Conservation (phyloP, 2,797 vertebrate genomes). For the Chromobotia macracanthus region DNA sequence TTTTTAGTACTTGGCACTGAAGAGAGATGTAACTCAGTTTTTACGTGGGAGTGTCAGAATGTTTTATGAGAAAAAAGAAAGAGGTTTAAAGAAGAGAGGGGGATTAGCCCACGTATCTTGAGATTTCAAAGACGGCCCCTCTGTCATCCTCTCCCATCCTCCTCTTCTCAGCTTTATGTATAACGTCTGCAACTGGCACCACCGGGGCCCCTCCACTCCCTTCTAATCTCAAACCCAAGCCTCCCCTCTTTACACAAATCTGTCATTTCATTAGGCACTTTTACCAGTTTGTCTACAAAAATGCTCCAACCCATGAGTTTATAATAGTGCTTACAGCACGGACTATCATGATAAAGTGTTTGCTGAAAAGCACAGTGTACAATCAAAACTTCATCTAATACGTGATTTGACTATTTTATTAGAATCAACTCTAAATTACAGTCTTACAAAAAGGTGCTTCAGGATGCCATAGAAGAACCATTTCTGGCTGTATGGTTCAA, state of each 20-base stretch:
- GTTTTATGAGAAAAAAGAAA: not conserved
- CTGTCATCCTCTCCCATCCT: slow-evolving; percentile 32
- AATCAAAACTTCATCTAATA: no score
- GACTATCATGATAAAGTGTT: not conserved
- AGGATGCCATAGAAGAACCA: no score
- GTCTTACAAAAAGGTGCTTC: no score
- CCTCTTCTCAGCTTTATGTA: slow-evolving; percentile 38
- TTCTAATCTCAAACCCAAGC: slow-evolving; percentile 36
- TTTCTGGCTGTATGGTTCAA: no score
- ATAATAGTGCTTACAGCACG: not conserved
- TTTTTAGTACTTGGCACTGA: not conserved
- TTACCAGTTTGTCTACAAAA: not conserved
- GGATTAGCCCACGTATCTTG: slow-evolving; percentile 9
- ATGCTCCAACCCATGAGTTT: not conserved
- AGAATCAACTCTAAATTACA: no score
- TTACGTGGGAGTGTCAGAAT: not conserved
- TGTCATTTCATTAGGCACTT: slow-evolving; percentile 8
- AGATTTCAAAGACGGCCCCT: slow-evolving; percentile 41
- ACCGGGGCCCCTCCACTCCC: slow-evolving; percentile 29
- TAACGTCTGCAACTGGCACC: slow-evolving; percentile 52
- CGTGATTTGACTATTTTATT: no score
- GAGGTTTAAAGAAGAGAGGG: not conserved
- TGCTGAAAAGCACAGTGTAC: not conserved
- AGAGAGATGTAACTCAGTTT: not conserved
- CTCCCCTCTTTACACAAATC: slow-evolving; percentile 13